Percentiles rank a stretch among this genome's conserved stretches.
phyloP scores from a whole-genome alignment of 1,140 invertebrate genomes.

The Penaeus indicus region DNA sequence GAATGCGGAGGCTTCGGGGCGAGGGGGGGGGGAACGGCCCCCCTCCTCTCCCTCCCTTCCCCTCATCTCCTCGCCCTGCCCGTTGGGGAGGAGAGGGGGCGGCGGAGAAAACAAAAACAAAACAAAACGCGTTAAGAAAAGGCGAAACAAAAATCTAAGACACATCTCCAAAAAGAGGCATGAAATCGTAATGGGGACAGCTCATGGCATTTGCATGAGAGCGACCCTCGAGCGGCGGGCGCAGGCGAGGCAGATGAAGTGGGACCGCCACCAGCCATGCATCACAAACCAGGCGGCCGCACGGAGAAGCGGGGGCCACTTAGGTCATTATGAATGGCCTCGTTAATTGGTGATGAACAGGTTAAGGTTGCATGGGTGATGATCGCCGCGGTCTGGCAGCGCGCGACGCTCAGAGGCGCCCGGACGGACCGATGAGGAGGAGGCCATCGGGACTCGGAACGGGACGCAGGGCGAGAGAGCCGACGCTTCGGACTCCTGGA shows the following conservation, averaged over 20 bases:
- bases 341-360: conserved; percentile 3
- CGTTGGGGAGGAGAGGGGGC: neutral
- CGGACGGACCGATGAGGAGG: too few species aligned
- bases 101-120: neutral
- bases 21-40: too few species aligned
- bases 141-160: conserved; percentile 24
- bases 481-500: too few species aligned
- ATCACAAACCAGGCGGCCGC: conserved; percentile 11
- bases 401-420: too few species aligned
- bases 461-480: too few species aligned
- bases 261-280: neutral
- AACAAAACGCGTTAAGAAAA: neutral
- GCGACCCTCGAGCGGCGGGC: too few species aligned
- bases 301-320: neutral
- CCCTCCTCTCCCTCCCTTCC: too few species aligned
- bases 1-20: too few species aligned
- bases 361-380: conserved; percentile 20
- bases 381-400: neutral
- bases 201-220: too few species aligned
- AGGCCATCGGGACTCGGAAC: too few species aligned
- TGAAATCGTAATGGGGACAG: too few species aligned
- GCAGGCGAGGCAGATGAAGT: neutral
- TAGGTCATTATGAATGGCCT: conserved; percentile 16
- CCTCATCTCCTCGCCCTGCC: too few species aligned
- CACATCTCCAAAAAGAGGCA: neutral